Base-by-base conservation (phyloP, 2,113 vertebrate species). In the Chloropsis hardwickii region DNA sequence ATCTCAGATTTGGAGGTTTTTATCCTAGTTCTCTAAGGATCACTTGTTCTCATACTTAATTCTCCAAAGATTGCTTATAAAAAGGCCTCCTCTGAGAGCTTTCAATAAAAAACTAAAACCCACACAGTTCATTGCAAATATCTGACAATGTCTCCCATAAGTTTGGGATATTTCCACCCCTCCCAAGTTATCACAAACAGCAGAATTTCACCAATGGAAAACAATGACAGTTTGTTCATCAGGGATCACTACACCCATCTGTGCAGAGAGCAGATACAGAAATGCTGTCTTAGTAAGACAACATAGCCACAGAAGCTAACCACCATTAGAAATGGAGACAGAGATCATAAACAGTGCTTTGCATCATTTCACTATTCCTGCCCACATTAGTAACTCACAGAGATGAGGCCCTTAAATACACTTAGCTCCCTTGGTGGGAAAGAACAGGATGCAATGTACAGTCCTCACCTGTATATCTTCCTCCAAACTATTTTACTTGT, bases 351-450 rank as follows among this genome's bases (percentile, higher is more conserved):
- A 71, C 48, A 17, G 51, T 9, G 60, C 82, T 95, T 74, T 81
- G 86, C 74, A 94, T 94, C 62, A 73, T 74, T 80, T 89, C 70
- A 86, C 40, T 54, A 83, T 72, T 70, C 87, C 89, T 95, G 73
- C 67, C 94, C 92, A 72, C 92, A 15, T 50, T 84, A 57, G 54
- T 86, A 86, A 95, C 89, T 95, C 93, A 88, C 50, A 56, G 39
- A 93, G 62, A 86, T 22, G 58, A 92, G 25, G 48, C 78, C 67
- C 40, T 80, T 88, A 90, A 86, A 84, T n/a, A 87, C 56, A 65
- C 42, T 88, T 69, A 57, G 57, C 31, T 95, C 44, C 51, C 39
- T 57, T 81, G 61, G 82, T 45, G 83, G 65, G 62, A 92, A 95
- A 15, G 33, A 94, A 56, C 33, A 86, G 57, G 50, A 95, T 90